Evolutionary conservation across 2,113 vertebrate genomes (phyloP), one percentile per base, ranked within the genome.

Genomic region (Grus americana): DNA sequence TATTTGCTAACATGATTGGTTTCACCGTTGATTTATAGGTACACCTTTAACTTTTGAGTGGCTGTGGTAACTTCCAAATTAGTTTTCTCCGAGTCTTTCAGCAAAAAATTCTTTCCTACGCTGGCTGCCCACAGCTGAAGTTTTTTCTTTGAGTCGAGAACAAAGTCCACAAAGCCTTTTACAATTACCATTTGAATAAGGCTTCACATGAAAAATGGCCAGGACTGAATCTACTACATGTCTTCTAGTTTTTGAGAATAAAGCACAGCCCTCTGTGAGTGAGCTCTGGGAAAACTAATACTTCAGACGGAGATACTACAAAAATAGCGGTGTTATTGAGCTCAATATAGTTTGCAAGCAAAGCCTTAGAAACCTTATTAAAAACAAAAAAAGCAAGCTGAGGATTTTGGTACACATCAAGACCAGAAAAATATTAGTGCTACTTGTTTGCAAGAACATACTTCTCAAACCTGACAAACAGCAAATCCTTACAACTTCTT

Each of bases 161-260:
- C 66, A 95, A 96, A 97, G 92, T 92, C 92, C 85, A 97, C 95
- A 97, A 95, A 96, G 85, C 58, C 78, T 91, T 90, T 79, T 61
- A 81, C 55, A 93, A 96, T 91, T 96, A 95, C 94, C 93, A 94
- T 95, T 96, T 95, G 96, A 98, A 95, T 92, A 93, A 97, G 86
- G 67, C 86, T 95, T 98, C 92, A 91, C 78, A 86, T 82, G 86
- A 96, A 95, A 97, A 96, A 85, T 95, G 72, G 55, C 71, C 72
- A 88, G 71, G 93, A 82, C 87, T 88, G 95, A 81, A 84, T 58
- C 89, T 95, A 87, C 83, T 54, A 66, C 82, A 90, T 6, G 38
- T 92, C 86, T 89, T 75, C 66, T 50, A 81, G 70, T 79, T 83
- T 95, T 82, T 5, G 11, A 94, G 46, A 96, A 89, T 93, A 96